A percentile compares a stretch with the other conserved stretches of the same genome.
phyloP scores from a whole-genome alignment of 2,113 vertebrate species.

The Leptosomus discolor region DNA sequence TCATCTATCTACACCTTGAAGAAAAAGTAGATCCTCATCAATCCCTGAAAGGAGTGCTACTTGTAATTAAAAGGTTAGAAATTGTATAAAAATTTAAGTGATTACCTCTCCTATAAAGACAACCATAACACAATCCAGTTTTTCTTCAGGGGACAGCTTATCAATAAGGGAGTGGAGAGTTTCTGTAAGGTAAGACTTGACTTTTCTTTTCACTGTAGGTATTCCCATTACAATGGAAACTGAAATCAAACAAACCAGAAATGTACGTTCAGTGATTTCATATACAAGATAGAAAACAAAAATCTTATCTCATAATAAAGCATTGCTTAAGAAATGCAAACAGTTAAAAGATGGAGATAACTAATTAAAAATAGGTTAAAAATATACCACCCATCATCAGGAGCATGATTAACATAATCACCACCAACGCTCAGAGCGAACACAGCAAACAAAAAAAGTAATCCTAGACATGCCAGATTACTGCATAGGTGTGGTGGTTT shows the following conservation, averaged over 20 bases:
- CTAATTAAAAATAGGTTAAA: not conserved
- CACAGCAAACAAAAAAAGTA: not conserved
- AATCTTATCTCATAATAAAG: not conserved
- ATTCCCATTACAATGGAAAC: conserved; percentile 99
- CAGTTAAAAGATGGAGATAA: not conserved
- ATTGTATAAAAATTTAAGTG: not conserved
- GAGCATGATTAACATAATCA: not conserved
- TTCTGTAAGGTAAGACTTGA: conserved; percentile 96
- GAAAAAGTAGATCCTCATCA: not conserved
- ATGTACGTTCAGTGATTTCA: not conserved
- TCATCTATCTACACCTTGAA: not conserved
- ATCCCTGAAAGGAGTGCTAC: not conserved
- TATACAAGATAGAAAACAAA: not conserved
- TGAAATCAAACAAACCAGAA: conserved; percentile 69
- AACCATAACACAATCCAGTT: conserved; percentile 93
- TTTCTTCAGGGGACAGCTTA: conserved; percentile 94
- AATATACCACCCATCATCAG: not conserved
- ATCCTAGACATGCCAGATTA: not conserved
- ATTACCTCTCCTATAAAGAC: conserved; percentile 96
- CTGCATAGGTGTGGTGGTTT: not conserved
- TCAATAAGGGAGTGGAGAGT: conserved; percentile 95
- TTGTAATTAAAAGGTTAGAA: not conserved
- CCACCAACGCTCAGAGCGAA: not conserved
- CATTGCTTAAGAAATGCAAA: not conserved
- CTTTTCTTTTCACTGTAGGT: conserved; percentile 96